phyloP scores from a whole-genome alignment of 2,888 invertebrate genomes.

The Chloroclystis v-ata region DNA sequence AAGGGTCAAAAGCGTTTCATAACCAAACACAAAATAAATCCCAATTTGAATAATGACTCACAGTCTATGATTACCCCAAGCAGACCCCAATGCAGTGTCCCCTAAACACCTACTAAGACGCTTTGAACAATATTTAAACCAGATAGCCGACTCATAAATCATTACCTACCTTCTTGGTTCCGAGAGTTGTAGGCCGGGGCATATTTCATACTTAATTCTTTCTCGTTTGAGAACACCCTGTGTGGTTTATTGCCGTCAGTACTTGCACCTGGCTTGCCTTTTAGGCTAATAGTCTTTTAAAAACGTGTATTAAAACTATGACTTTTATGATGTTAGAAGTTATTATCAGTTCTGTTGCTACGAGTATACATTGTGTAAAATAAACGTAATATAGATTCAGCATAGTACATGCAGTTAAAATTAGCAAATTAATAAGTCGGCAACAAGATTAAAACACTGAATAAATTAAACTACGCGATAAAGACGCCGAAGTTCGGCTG shows the following conservation, averaged over 20 bases:
- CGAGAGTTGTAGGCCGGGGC: slow-evolving; percentile 51
- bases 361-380: neutral
- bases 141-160: slow-evolving; percentile 70
- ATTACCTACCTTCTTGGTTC: slow-evolving; percentile 28
- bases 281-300: slow-evolving; percentile 31
- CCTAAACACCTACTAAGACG: slow-evolving; percentile 28
- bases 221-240: slow-evolving; percentile 51
- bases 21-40: neutral
- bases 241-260: slow-evolving; percentile 62
- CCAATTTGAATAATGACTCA: slow-evolving; percentile 10
- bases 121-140: slow-evolving; percentile 49
- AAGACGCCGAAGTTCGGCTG: no score
- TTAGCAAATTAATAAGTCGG: no score
- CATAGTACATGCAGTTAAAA: no score
- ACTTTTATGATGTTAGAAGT: no score
- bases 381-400: no score
- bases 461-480: no score
- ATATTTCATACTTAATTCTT: slow-evolving; percentile 79
- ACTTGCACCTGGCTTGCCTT: slow-evolving; percentile 44
- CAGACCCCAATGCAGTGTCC: slow-evolving; percentile 28
- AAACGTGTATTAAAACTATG: slow-evolving; percentile 15
- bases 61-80: slow-evolving; percentile 16
- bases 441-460: no score
- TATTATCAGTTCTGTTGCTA: no score
- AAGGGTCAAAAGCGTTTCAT: neutral